A percentile compares a stretch with the other conserved stretches of the same genome.
Conservation (phyloP, 1,140 invertebrate species). For the Pseudomyrmex gracilis region DNA sequence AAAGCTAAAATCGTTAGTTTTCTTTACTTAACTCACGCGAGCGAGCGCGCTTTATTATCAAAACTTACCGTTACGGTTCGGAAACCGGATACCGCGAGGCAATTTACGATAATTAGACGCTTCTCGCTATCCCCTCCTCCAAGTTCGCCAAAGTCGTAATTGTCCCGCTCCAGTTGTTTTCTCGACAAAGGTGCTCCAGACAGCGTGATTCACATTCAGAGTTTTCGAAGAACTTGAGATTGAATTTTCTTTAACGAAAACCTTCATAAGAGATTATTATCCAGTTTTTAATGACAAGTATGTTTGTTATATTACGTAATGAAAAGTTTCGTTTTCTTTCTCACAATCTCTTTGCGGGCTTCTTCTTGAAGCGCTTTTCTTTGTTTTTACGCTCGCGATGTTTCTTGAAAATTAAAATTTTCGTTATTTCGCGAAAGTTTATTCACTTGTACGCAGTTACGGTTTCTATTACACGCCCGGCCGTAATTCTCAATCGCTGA, state of each 20-base stretch:
- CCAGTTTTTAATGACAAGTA: neutral
- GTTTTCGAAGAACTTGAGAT: conserved; percentile 34
- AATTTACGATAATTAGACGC: conserved; percentile 58
- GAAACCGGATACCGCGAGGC: conserved; percentile 51
- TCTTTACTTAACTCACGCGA: neutral
- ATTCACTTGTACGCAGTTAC: conserved; percentile 1
- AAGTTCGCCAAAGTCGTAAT: conserved; percentile 54
- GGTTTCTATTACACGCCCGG: conserved; percentile 2
- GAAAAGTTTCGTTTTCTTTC: neutral
- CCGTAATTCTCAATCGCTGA: conserved; percentile 47
- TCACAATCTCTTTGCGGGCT: too few relatives aligned
- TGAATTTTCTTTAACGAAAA: conserved; percentile 28
- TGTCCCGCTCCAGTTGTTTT: conserved; percentile 39
- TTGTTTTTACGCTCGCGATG: neutral
- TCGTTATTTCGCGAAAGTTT: neutral
- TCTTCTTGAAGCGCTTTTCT: neutral
- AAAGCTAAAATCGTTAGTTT: conserved; percentile 4
- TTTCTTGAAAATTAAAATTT: conserved; percentile 33
- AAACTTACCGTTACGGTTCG: conserved; percentile 44
- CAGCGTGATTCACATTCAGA: conserved; percentile 36
- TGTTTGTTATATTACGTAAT: neutral
- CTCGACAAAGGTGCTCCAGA: conserved; percentile 15
- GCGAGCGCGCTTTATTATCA: conserved; percentile 37
- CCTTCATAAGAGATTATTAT: neutral
- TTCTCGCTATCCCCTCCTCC: conserved; percentile 23